Evolutionary conservation across 2,113 vertebrate species (phyloP).

Genomic region (Dicaeum eximium): DNA sequence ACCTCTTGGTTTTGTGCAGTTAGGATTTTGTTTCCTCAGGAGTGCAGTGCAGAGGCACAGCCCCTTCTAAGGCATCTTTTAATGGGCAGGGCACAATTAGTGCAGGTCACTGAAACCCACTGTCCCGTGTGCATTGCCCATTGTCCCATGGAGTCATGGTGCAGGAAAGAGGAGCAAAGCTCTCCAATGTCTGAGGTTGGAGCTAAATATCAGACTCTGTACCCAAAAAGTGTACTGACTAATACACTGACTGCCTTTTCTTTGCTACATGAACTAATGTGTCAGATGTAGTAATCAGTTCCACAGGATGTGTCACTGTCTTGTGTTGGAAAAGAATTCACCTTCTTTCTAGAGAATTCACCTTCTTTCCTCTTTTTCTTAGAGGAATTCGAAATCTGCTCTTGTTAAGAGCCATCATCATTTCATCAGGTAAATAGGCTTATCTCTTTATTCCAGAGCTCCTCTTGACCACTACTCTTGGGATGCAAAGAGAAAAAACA

Average conservation of each 20-base stretch:
- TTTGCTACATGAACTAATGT: not conserved
- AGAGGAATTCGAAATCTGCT: not conserved
- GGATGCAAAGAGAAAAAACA: not conserved
- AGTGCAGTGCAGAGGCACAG: not conserved
- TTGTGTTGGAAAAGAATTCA: not conserved
- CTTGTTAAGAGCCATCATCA: not conserved
- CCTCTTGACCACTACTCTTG: not conserved
- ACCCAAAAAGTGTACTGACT: not conserved
- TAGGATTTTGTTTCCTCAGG: not conserved
- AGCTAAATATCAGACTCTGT: not conserved
- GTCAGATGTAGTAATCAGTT: not conserved
- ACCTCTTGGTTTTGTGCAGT: not conserved
- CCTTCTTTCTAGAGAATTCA: not conserved
- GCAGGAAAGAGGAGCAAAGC: not conserved
- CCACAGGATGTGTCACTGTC: not conserved
- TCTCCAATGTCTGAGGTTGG: not conserved
- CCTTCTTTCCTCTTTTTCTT: too few relatives aligned
- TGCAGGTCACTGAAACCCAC: not conserved
- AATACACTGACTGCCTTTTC: not conserved
- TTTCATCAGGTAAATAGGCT: not conserved
- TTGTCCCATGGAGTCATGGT: not conserved
- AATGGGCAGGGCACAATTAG: not conserved
- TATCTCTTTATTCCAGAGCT: not conserved
- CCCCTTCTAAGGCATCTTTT: not conserved
- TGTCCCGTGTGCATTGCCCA: not conserved